Evolutionary conservation across 2,888 invertebrate genomes (phyloP), one percentile per base, ranked within the genome.

Genomic region (Cylindroiulus punctatus): DNA sequence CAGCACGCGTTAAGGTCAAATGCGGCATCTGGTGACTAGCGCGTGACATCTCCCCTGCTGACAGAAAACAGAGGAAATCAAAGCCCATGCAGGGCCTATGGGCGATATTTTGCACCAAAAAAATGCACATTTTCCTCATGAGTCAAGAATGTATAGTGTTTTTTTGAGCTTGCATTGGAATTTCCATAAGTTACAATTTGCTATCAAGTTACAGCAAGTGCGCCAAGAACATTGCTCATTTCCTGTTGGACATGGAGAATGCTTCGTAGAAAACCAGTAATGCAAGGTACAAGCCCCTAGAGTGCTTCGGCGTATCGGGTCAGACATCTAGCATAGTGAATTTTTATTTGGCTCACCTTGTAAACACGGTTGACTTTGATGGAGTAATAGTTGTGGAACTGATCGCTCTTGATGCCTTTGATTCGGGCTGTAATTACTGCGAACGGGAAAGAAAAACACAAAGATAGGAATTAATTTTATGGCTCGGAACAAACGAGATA

Each of bases 391-490:
- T 32, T 76, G 12, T 65, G n/a, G 32, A 76, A 57, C 32, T 57
- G 30, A 26, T 85, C 85, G 30, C 36, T 85, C 76, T 42, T 30
- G 42, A 52, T 42, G n/a, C 36, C 32, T 76, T 76, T 85, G 30
- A 85, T 85, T 85, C 85, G 32, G 8, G 85, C 85, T 65, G 42
- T 42, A 36, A 85, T 85, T 42, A 85, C 85, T 85, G 85, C 7
- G 65, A 65, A 65, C 22, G 65, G 26, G 19, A 65, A 65, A 22
- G 26, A 65, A 65, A 22, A 65, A 65, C 65, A 65, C 26, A 65
- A n/a, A 65, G 65, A 65, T 65, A 65, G 26, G 65, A 65, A 65
- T 65, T 65, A 65, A 65, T 65, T 65, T 65, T 65, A 65, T 65
- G 22, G 26, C 65, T 5, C 8, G 44, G 10, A 26, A 26, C 4